Base-by-base conservation (phyloP, 2,113 vertebrate genomes). In the Callopanchax toddi region DNA sequence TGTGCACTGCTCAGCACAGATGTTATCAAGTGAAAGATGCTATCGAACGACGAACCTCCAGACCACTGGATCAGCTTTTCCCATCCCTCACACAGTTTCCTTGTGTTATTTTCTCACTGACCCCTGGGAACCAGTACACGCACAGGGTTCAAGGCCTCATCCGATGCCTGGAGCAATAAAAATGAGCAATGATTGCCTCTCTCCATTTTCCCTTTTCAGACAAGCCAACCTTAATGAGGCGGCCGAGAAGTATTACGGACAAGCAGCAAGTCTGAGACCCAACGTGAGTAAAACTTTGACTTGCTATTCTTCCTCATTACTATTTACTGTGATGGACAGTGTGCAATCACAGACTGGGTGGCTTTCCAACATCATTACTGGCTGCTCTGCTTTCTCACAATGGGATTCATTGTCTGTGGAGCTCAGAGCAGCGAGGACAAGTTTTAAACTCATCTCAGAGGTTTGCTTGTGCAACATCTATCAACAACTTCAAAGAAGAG, bases 161-260 rank as follows among this genome's bases (percentile, higher is more conserved):
- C 62, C 71, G 16, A 64, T 79, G 78, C 77, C 77, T 60, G 46
- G 23, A 67, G 78, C 60, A 80, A 85, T 87, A 91, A 89, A 90
- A 85, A 79, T 89, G 85, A 89, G 52, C 86, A 84, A 90, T 71
- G 77, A 66, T 32, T 15, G 39, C 53, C 43, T 79, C 67, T 76
- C 49, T 84, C 48, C 85, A 45, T 85, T 80, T 89, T 84, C 61
- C 71, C 51, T 87, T 88, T 78, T 67, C 86, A 99, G 97, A 90
- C 97, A 99, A 92, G 97, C 97, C 79, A 98, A 94, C 88, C 95
- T 97, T 71, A 98, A 98, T 57, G 94, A 96, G 83, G 97, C 95
- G 73, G 97, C 97, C 0, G 97, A 99, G 89, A 95, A 93, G 78
- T 97, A 96, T 84, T 99, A 99, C 25, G 91, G 94, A 88, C 92